Conservation (phyloP, 1,140 invertebrate genomes). For the Achroia grisella region DNA sequence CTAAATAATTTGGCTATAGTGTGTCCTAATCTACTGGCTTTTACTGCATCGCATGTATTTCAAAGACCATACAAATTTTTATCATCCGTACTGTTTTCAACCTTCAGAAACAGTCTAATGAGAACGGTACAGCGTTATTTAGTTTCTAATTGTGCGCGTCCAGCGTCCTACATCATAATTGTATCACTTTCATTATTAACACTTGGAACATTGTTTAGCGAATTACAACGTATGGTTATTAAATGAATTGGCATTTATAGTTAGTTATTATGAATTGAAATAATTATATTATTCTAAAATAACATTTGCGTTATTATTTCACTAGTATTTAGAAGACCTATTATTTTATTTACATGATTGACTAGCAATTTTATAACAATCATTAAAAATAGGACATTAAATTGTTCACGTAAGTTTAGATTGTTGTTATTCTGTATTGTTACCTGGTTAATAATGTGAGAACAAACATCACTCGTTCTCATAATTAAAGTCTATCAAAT, state of each 20-base stretch:
- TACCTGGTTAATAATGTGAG: no score
- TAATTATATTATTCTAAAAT: conserved; percentile 74
- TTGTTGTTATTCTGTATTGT: no score
- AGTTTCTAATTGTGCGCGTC: conserved; percentile 7
- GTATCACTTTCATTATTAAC: conserved; percentile 34
- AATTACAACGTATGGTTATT: conserved; percentile 61
- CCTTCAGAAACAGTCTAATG: no score
- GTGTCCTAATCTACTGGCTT: conserved; percentile 2
- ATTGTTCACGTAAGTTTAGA: no score
- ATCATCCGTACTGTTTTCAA: conserved; percentile 3
- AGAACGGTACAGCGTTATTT: background rate
- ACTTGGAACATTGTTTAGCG: conserved; percentile 57
- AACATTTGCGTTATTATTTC: conserved; percentile 63
- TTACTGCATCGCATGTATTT: background rate
- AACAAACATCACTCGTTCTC: no score
- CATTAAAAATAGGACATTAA: no score
- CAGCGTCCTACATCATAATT: no score
- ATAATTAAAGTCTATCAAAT: no score
- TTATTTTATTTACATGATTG: no score
- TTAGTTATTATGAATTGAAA: conserved; percentile 72
- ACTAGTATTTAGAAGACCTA: background rate
- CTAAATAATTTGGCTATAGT: conserved; percentile 23
- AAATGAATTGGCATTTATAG: conserved; percentile 66
- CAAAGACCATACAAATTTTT: background rate
- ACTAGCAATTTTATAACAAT: no score